These are phyloP conservation scores for Eilema sororculum DNA, from an alignment of 2,888 invertebrate species.

Conservation along the genomic window DNA sequence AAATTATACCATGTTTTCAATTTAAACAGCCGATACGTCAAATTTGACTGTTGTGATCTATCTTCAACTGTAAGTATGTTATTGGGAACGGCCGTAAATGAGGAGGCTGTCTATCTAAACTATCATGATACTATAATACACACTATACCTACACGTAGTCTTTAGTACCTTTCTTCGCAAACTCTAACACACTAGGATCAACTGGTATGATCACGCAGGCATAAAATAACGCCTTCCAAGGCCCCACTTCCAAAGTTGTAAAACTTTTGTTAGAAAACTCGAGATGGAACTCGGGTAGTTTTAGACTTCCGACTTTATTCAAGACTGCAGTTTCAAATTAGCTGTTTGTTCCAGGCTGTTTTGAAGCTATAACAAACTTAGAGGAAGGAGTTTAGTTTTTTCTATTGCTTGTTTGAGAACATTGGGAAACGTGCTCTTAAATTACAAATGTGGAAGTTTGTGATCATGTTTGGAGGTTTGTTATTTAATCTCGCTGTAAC, in stretches of 20 bases:
- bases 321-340: slow-evolving; percentile 65
- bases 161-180: not conserved
- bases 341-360: slow-evolving; percentile 61
- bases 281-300: slow-evolving; percentile 12
- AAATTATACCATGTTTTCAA: no score
- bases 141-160: not conserved
- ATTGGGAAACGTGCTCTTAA: not conserved
- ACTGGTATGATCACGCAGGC: not conserved
- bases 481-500: no score
- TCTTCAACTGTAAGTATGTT: no score
- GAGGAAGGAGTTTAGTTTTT: slow-evolving; percentile 23
- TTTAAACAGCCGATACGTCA: no score
- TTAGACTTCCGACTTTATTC: slow-evolving; percentile 47
- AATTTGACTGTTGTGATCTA: no score
- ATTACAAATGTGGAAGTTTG: no score
- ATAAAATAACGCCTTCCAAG: slow-evolving; percentile 10
- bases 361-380: slow-evolving; percentile 38
- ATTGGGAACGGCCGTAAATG: no score
- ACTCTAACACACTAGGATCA: slow-evolving; percentile 7
- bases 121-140: no score
- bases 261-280: slow-evolving; percentile 19
- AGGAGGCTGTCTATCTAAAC: not conserved
- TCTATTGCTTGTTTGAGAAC: not conserved
- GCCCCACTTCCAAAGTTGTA: not conserved
- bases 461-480: no score